These are phyloP conservation scores for Bos taurus DNA, from an alignment of 2,113 vertebrate species.

Conservation along the genomic window DNA sequence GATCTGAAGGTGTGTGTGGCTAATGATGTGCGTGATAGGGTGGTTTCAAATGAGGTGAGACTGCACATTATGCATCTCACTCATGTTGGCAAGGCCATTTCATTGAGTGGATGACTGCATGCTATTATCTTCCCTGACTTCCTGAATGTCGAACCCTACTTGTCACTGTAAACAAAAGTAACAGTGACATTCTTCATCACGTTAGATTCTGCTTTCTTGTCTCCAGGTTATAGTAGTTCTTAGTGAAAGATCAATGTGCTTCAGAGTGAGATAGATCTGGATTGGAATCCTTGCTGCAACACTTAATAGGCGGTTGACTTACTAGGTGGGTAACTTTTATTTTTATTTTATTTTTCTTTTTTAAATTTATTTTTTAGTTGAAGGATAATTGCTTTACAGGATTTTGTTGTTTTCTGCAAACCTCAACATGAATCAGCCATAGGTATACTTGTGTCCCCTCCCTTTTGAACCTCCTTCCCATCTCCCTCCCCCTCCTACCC, in stretches of 20 bases:
- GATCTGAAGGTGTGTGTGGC: neutral
- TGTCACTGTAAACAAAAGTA: neutral
- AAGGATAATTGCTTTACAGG: neutral
- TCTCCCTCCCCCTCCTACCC: neutral
- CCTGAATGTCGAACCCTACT: neutral
- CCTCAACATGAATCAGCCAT: neutral
- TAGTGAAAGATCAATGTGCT: neutral
- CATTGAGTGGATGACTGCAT: neutral
- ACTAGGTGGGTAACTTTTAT: neutral
- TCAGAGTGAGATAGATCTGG: neutral
- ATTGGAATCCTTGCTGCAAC: neutral
- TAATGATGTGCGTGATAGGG: neutral
- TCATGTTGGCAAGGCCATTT: neutral
- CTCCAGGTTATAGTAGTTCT: neutral
- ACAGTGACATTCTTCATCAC: neutral
- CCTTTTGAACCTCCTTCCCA: neutral
- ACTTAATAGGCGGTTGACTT: neutral
- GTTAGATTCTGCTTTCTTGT: neutral
- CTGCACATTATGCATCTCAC: neutral
- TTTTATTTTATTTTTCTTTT: neutral
- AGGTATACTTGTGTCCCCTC: neutral
- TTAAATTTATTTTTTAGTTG: neutral
- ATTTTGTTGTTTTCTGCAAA: neutral
- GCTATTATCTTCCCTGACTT: neutral
- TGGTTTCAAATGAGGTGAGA: neutral